Percentiles rank a stretch among this genome's conserved stretches.
These are phyloP conservation scores for Scleropages formosus DNA, from an alignment of 2,797 vertebrate species.

Conservation along the genomic window DNA sequence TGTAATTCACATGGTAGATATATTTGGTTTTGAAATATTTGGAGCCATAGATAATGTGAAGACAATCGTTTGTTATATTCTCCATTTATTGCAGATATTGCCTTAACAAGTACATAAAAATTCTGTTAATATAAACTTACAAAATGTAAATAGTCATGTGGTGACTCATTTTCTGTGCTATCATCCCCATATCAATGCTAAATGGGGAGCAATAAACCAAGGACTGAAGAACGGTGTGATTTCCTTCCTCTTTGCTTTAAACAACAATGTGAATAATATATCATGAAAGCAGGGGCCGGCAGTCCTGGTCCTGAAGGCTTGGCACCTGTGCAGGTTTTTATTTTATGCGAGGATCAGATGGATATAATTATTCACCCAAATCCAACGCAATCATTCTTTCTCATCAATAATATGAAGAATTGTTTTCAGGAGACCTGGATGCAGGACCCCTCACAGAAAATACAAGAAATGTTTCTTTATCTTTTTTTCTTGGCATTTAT, in stretches of 20 bases:
- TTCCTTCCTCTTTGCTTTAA: constrained; percentile 48
- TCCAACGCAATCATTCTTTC: too few relatives aligned
- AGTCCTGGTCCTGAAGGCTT: too few relatives aligned
- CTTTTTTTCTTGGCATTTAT: constrained; percentile 61
- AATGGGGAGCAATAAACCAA: constrained; percentile 49
- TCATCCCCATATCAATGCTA: constrained; percentile 42
- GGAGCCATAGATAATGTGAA: too few relatives aligned
- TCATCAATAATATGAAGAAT: too few relatives aligned
- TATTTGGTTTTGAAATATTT: too few relatives aligned
- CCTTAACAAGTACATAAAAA: background rate
- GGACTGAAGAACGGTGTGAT: constrained; percentile 56
- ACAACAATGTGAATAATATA: constrained; percentile 69
- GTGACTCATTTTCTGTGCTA: constrained; percentile 43
- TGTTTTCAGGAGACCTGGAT: background rate
- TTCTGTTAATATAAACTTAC: background rate
- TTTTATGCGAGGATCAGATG: too few relatives aligned
- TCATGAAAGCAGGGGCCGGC: constrained; percentile 33
- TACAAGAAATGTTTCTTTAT: constrained; percentile 59
- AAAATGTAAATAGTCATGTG: constrained; percentile 16
- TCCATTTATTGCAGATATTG: background rate
- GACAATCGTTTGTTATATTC: background rate
- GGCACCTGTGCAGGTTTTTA: too few relatives aligned
- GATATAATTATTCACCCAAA: too few relatives aligned
- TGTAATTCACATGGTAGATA: too few relatives aligned
- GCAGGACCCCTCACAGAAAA: constrained; percentile 27